Conservation (phyloP, 2,113 vertebrate species). For the Morone chrysops region DNA sequence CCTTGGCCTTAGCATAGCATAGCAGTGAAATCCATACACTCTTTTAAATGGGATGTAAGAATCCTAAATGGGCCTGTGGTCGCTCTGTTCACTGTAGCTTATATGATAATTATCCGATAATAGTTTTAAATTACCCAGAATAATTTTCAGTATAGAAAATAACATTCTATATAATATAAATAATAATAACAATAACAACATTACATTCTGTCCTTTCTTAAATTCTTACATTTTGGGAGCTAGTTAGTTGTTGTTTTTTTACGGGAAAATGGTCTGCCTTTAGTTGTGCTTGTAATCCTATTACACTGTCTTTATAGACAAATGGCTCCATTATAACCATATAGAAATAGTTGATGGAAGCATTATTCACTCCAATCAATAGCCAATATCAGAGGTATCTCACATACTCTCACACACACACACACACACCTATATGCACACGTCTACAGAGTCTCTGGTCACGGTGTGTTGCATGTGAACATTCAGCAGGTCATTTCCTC, state of each 20-base stretch:
- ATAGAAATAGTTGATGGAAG: constrained; percentile 15
- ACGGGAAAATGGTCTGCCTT: neutral
- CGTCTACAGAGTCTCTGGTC: constrained; percentile 41
- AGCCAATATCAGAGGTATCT: constrained; percentile 29
- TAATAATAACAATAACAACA: neutral
- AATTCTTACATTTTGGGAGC: constrained; percentile 3
- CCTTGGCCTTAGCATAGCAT: constrained; percentile 19
- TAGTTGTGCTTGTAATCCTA: neutral
- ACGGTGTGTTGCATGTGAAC: constrained; percentile 7
- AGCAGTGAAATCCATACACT: constrained; percentile 10
- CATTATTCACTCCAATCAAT: constrained; percentile 48
- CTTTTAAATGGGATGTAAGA: constrained; percentile 32
- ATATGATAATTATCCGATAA: neutral
- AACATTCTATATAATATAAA: neutral
- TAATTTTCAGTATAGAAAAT: neutral
- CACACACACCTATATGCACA: constrained; percentile 23
- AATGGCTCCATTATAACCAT: constrained; percentile 49
- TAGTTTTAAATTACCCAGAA: neutral
- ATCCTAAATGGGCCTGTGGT: constrained; percentile 15
- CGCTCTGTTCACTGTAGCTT: constrained; percentile 5
- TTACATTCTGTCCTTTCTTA: neutral
- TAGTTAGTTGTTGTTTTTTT: neutral
- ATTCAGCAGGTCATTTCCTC: neutral
- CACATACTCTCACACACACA: neutral
- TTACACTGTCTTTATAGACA: constrained; percentile 32